Evolutionary conservation across 2,888 invertebrate species (phyloP), one percentile per base, ranked within the genome.

Genomic region (Drosophila atroscutellata): DNA sequence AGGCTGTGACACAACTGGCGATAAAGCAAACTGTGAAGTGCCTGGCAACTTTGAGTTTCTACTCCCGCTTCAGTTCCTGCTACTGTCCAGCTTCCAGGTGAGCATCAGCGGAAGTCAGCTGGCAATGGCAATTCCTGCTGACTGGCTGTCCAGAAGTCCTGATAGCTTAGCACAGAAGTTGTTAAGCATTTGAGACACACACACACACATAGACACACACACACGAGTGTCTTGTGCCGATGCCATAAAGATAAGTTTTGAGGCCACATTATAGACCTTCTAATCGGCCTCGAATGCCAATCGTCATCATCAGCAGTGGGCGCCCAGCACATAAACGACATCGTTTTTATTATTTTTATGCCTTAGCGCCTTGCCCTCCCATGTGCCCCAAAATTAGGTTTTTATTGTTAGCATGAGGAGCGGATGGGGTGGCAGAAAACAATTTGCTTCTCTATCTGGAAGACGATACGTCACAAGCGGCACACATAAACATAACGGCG

Each of bases 381-480:
- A 58, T 28, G 55, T 55, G 37, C 58, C 61, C 61, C 57, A 56
- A 75, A 81, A 75, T 80, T 75, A 73, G 67, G 49, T 77, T 83
- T 81, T 81, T 74, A 80, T 80, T 79, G 77, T 86, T 67, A 58
- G 55, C 66, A 30, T 15, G 32, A 20, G 36, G 49, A 9, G 34
- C 34, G 59, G 67, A 2, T 2, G 24, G 15, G 1, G 45, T 3
- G 45, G 50, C 50, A 45, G 54, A 84, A 89, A 90, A 90, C 86
- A 91, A 90, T 91, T 91, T 90, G 75, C 70, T 70, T 89, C 87
- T 90, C 87, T 90, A 90, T 90, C 90, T 89, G 74, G 68, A 76
- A 49, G 75, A 72, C 90, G 91, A 91, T 90, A 82, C 87, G 91
- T 90, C 89, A 90, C 80, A 80, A 70, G 61, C 32, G 62, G 59